These are phyloP conservation scores for Luperina testacea DNA, from an alignment of 2,888 invertebrate genomes.

Conservation along the genomic window DNA sequence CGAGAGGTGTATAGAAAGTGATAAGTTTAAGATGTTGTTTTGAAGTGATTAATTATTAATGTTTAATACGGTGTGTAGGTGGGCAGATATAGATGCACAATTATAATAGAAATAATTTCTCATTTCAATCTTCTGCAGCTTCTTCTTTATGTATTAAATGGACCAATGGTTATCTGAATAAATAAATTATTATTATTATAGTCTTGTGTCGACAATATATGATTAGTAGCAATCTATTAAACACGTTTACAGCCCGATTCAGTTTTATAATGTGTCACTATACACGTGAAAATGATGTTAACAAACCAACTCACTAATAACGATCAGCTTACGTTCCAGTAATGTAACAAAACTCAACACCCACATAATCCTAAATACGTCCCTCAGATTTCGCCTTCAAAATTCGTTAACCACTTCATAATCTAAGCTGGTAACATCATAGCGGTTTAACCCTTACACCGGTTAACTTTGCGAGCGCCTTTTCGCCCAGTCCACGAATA, in stretches of 20 bases:
- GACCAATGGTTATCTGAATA: no score
- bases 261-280: neutral
- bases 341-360: conserved; percentile 25
- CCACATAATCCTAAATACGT: conserved; percentile 33
- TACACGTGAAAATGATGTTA: neutral
- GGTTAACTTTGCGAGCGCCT: conserved; percentile 69
- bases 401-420: conserved; percentile 65
- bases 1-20: conserved; percentile 51
- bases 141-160: no score
- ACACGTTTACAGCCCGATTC: neutral
- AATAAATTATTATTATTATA: neutral
- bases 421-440: conserved; percentile 70
- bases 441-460: conserved; percentile 69
- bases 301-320: neutral
- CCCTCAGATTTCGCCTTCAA: conserved; percentile 55
- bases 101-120: neutral
- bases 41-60: conserved; percentile 43
- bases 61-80: conserved; percentile 32
- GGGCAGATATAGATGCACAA: neutral
- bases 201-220: neutral
- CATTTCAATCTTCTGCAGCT: neutral
- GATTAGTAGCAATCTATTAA: neutral
- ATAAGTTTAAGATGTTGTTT: conserved; percentile 40
- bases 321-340: neutral
- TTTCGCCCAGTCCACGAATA: conserved; percentile 76